Evolutionary conservation across 2,888 invertebrate species (phyloP).

Genomic region (Epinotia bilunana): DNA sequence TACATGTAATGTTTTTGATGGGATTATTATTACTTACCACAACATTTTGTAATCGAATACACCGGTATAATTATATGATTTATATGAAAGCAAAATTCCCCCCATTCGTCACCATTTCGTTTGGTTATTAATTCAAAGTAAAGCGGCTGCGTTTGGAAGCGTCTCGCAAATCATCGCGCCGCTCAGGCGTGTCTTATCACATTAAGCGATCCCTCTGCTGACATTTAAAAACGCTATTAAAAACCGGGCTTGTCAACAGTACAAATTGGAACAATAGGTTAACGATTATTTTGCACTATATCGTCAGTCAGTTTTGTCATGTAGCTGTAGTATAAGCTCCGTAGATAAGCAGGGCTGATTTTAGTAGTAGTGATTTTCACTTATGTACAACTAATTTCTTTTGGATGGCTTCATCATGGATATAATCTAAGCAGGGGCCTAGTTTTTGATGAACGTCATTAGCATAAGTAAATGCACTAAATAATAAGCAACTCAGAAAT

Average conservation of each 20-base stretch:
- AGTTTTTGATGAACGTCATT: too few relatives aligned
- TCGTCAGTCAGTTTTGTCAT: neutral
- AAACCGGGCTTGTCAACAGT: conserved; percentile 49
- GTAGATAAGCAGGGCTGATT: too few relatives aligned
- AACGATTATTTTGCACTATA: neutral
- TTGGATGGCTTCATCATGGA: too few relatives aligned
- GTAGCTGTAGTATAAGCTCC: neutral
- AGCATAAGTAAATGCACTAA: too few relatives aligned
- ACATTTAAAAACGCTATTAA: conserved; percentile 66
- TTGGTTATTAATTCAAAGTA: conserved; percentile 49
- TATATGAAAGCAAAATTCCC: neutral
- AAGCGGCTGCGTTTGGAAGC: conserved; percentile 48
- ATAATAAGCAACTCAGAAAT: too few relatives aligned
- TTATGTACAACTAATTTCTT: too few relatives aligned
- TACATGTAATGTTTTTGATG: too few relatives aligned
- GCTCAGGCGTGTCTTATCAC: conserved; percentile 60
- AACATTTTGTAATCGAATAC: neutral
- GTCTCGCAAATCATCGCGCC: conserved; percentile 47
- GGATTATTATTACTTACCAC: neutral
- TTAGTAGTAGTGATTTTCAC: too few relatives aligned
- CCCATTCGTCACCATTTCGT: conserved; percentile 32
- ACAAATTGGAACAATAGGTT: conserved; percentile 39
- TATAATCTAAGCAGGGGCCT: too few relatives aligned
- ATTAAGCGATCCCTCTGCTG: conserved; percentile 58
- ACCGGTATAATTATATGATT: too few relatives aligned